Evolutionary conservation across 2,888 invertebrate species (phyloP), one percentile per base, ranked within the genome.

Genomic region (Eucriotettix oculatus): DNA sequence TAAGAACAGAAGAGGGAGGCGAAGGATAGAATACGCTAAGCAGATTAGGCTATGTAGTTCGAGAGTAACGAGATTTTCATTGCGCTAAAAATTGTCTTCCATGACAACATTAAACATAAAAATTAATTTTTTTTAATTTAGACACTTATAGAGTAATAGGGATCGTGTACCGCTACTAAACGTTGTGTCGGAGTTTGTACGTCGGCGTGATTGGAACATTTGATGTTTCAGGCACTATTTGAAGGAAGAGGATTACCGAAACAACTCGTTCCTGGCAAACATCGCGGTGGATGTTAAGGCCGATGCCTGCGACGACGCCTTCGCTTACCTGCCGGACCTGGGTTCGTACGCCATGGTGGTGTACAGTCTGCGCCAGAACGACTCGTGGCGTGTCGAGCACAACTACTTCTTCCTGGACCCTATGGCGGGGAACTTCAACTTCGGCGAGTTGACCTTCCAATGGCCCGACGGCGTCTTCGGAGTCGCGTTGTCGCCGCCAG

Each of bases 241-340:
- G 9, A 77, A 89, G 52, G 87, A 88, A 0, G 72, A 71, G 1
- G 78, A 78, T 1, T 86, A 87, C 68, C 75, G 79, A 9, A 64
- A 65, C 0, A 65, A 66, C 17, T 66, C 56, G 11, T 60, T 85
- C 52, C 85, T 87, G 66, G 86, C 86, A 0, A 88, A 86, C 68
- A 82, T 90, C 56, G 87, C 84, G 0, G 80, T 89, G 0, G 89
- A 90, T 71, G 87, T 89, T 66, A 40, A 62, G 41, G 74, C 76
- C 0, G 79, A 84, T 63, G 66, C 68, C 41, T 90, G 89, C 69
- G 84, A 87, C 3, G 87, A 89, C 68, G 81, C 86, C 0, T 87
- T 78, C 69, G 89, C 88, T 0, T 90, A 90, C 71, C 81, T 88
- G 73, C 84, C 87, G 0, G 90, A 90, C 69, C 89, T 90, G 69